Base-by-base conservation (phyloP, 2,888 invertebrate genomes). In the Synanthedon formicaeformis region DNA sequence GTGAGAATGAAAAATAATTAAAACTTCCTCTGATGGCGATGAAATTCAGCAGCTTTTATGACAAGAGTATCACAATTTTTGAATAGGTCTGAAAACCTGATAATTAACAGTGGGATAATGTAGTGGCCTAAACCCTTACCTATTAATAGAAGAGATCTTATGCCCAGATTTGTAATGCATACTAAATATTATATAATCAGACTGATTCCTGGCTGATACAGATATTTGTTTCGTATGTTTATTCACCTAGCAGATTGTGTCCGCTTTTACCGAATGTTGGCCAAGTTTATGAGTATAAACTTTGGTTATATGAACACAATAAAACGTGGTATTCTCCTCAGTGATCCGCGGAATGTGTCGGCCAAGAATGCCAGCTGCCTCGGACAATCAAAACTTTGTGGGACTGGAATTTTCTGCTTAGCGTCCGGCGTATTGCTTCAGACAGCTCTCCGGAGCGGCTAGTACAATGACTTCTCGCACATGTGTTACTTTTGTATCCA, bases 301-400 rank as follows among this genome's bases (percentile, higher is more conserved):
- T 78, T 75, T 66, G 67, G 57, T 68, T 67, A 78, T 78, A 79
- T 77, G 76, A 74, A 80, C 81, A 83, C 83, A 83, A 81, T 84
- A 84, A 83, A 83, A 78, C 69, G 77, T 65, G 67, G 67, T 67
- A 71, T 71, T 71, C 75, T 73, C 69, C 66, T 70, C 75, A 69
- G 69, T 68, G 73, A 80, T 75, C 70, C 72, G 67, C 59, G 71
- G 78, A 81, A 83, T 83, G 81, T 79, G 81, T 78, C 75, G 74
- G 65, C 65, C 72, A 80, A 80, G 85, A 84, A 85, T 82, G 87
- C 81, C 86, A 82, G 78, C 84, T 87, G 88, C 80, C 78, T 73
- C 72, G 80, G 82, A 86, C 87, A 88, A 88, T 88, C 88, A 86
- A 88, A 88, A 88, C 87, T 88, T 88, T 79, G 72, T 73, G 69